Evolutionary conservation across 2,888 invertebrate species (phyloP).

Genomic region (Gonocerus acuteangulatus): DNA sequence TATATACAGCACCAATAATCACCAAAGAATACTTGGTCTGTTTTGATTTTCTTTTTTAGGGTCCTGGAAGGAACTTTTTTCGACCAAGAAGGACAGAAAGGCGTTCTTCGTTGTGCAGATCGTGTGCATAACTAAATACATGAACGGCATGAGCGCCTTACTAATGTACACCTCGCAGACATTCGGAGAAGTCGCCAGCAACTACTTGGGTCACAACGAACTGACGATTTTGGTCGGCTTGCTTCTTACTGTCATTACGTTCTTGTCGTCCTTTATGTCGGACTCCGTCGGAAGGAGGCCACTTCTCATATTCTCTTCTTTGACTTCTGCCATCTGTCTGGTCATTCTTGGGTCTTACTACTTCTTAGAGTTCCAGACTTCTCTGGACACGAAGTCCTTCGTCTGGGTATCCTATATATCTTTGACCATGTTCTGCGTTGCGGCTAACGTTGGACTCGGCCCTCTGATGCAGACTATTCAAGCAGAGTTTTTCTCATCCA

Average conservation of each 20-base stretch:
- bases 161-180: constrained; percentile 33
- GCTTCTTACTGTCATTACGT: constrained; percentile 28
- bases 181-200: constrained; percentile 26
- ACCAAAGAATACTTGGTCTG: too few relatives aligned
- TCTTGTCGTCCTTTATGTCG: constrained; percentile 30
- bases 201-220: constrained; percentile 16
- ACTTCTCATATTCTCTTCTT: constrained; percentile 32
- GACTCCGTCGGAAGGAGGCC: constrained; percentile 35
- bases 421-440: constrained; percentile 30
- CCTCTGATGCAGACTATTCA: constrained; percentile 37
- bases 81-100: constrained; percentile 32
- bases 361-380: constrained; percentile 27
- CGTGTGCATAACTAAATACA: constrained; percentile 33
- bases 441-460: constrained; percentile 33
- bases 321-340: not conserved
- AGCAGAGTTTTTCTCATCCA: constrained; percentile 37
- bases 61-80: constrained; percentile 26
- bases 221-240: constrained; percentile 34
- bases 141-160: constrained; percentile 33
- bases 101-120: constrained; percentile 34
- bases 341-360: constrained; percentile 29
- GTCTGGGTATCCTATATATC: constrained; percentile 31
- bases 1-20: too few relatives aligned
- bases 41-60: too few relatives aligned
- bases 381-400: constrained; percentile 19